phyloP scores from a whole-genome alignment of 2,888 invertebrate genomes.

The Oscheius sp. region DNA sequence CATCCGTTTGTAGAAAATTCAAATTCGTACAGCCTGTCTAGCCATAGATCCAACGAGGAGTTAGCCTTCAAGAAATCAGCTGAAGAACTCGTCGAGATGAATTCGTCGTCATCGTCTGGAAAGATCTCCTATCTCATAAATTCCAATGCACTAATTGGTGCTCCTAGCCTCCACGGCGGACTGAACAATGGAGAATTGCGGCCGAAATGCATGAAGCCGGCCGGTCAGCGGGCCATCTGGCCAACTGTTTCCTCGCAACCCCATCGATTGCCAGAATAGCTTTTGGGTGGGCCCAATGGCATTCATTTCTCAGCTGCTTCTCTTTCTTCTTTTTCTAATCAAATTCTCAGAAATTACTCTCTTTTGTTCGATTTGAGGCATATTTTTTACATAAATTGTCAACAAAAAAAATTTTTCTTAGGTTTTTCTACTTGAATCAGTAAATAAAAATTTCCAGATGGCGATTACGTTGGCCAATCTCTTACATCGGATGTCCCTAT shows the following conservation, averaged over 20 bases:
- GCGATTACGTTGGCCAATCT: background rate
- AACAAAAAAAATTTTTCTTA: no score
- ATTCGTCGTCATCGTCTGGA: background rate
- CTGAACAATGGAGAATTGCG: background rate
- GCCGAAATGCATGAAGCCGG: conserved; percentile 11
- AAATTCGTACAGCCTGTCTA: background rate
- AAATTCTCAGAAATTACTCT: no score
- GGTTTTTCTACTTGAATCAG: no score
- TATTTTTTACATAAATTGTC: no score
- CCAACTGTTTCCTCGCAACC: conserved; percentile 23
- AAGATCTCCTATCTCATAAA: background rate
- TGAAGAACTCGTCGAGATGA: background rate
- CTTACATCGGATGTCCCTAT: conserved; percentile 42
- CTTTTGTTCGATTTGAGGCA: no score
- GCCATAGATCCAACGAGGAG: background rate
- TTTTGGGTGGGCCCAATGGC: no score
- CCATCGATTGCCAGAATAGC: conserved; percentile 12
- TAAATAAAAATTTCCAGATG: no score
- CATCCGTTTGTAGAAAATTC: no score
- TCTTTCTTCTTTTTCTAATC: background rate
- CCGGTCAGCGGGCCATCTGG: conserved; percentile 25
- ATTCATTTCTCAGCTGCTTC: background rate
- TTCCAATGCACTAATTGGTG: no score
- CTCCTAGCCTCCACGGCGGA: background rate
- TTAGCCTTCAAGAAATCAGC: background rate